phyloP scores from a whole-genome alignment of 2,888 invertebrate species.

The Drosophila bunnanda region DNA sequence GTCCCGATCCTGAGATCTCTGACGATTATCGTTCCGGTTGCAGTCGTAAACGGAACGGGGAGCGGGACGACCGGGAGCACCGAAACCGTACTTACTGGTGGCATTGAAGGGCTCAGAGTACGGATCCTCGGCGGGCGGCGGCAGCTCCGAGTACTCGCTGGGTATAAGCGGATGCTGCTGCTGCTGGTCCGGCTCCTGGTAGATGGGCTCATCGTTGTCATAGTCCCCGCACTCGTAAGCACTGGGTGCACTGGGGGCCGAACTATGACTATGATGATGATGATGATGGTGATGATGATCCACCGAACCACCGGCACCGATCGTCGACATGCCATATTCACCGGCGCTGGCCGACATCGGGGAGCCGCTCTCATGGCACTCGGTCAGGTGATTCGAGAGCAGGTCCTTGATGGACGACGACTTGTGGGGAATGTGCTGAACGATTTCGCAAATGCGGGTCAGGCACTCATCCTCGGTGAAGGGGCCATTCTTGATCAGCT shows the following conservation, averaged over 20 bases:
- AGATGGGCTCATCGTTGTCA: slow-evolving; percentile 67
- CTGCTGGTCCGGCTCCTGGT: slow-evolving; percentile 80
- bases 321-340: not conserved
- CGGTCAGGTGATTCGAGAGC: slow-evolving; percentile 7
- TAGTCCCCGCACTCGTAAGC: not conserved
- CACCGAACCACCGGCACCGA: not conserved
- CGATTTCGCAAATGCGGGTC: not conserved
- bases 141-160: slow-evolving; percentile 44
- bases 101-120: slow-evolving; percentile 82
- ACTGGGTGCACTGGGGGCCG: slow-evolving; percentile 40
- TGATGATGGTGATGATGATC: not conserved
- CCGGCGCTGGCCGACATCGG: not conserved
- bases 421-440: not conserved
- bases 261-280: not conserved
- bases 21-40: slow-evolving; percentile 12
- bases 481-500: slow-evolving; percentile 1
- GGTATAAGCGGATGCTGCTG: slow-evolving; percentile 66
- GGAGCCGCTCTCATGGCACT: slow-evolving; percentile 1
- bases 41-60: slow-evolving; percentile 3
- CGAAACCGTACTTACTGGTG: slow-evolving; percentile 71
- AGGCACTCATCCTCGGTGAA: not conserved
- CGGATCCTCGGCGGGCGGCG: slow-evolving; percentile 13
- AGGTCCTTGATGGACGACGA: slow-evolving; percentile 2
- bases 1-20: not conserved
- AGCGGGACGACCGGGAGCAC: not conserved